Base-by-base conservation (phyloP, 2,113 vertebrate species). In the Neoarius graeffei region DNA sequence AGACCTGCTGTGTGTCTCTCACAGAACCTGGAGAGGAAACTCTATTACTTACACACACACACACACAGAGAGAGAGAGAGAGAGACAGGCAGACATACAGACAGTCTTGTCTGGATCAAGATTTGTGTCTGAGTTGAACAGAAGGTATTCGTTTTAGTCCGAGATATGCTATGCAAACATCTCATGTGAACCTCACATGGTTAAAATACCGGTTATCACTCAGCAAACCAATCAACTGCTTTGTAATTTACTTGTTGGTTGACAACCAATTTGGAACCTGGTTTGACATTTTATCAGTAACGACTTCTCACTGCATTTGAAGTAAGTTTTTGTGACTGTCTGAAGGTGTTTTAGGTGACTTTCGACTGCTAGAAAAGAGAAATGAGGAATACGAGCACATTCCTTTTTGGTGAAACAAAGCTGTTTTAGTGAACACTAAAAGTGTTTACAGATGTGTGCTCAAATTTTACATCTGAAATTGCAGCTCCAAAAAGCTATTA, bases 391-490 rank as follows among this genome's bases (percentile, higher is more conserved):
- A 90, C 57, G 83, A 89, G 90, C 89, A 86, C 89, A 93, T 91
- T 91, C 88, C 83, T 90, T 86, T 88, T 88, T 74, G 89, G 89
- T 93, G 90, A 93, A 91, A 90, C 85, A 86, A 91, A 88, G 88
- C 89, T 89, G 85, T 90, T 91, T 92, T 87, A 87, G 85, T 54
- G 62, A 89, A 66, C 84, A 77, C 71, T 90, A 54, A 88, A 91
- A 92, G 90, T 90, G 88, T 91, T 92, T 91, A 90, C 91, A 93
- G 90, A 92, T 92, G 91, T 91, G 91, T 85, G 82, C 88, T 92
- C 87, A 88, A 87, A 88, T 87, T 85, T 89, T 87, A 91, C 85
- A 88, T 89, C 83, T 89, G 25, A 91, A 86, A 81, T 89, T 54
- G 74, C 69, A 85, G 60, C 64, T 87, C 87, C 87, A 81, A 85